Evolutionary conservation across 2,888 invertebrate genomes (phyloP).

Genomic region (Tenthredo scrophulariae): DNA sequence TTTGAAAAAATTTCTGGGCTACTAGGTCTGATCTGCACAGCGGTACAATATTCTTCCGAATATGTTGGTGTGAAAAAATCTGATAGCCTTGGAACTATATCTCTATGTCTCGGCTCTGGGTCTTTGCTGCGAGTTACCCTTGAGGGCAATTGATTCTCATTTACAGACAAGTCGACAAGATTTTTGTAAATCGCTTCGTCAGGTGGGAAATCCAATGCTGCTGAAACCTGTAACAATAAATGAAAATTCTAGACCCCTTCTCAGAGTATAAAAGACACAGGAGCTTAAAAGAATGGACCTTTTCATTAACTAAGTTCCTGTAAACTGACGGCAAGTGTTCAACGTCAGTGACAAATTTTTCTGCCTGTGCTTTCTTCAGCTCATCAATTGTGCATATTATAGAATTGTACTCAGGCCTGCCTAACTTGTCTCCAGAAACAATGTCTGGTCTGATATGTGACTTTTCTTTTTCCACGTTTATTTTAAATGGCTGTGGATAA

Average conservation of each 20-base stretch:
- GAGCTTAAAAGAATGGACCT: constrained; percentile 63
- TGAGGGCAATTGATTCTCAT: constrained; percentile 69
- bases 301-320: constrained; percentile 66
- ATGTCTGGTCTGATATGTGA: constrained; percentile 50
- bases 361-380: constrained; percentile 65
- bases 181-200: constrained; percentile 71
- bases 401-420: constrained; percentile 72
- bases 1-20: constrained; percentile 64
- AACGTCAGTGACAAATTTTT: constrained; percentile 64
- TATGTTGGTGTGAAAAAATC: constrained; percentile 70
- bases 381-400: constrained; percentile 69
- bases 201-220: constrained; percentile 69
- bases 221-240: constrained; percentile 65
- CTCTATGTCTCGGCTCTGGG: constrained; percentile 71
- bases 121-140: constrained; percentile 71
- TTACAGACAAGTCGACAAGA: constrained; percentile 69
- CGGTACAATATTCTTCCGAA: constrained; percentile 65
- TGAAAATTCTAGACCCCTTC: not conserved
- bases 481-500: constrained; percentile 15
- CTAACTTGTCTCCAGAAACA: constrained; percentile 61
- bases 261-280: constrained; percentile 28
- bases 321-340: constrained; percentile 66
- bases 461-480: constrained; percentile 1
- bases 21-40: constrained; percentile 62
- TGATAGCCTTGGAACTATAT: constrained; percentile 68